Percentiles rank a stretch among this genome's conserved stretches.
phyloP scores from a whole-genome alignment of 2,113 vertebrate genomes.

The Atractosteus spatula region DNA sequence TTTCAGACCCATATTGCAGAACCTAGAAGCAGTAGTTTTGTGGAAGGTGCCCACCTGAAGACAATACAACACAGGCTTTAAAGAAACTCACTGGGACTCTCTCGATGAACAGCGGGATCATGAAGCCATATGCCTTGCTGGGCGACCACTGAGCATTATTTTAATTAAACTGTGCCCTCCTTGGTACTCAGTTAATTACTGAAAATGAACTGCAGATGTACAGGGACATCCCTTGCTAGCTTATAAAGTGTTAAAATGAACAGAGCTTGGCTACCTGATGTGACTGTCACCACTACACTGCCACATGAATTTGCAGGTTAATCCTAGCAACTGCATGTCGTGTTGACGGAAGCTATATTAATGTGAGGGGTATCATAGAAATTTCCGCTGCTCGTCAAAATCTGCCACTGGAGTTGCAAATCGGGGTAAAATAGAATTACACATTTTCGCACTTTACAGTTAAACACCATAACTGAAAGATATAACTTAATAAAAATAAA shows the following conservation, averaged over 20 bases:
- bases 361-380: too few species aligned
- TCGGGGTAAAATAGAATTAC: too few species aligned
- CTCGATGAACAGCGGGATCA: constrained; percentile 41
- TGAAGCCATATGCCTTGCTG: constrained; percentile 35
- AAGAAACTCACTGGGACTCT: constrained; percentile 47
- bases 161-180: constrained; percentile 46
- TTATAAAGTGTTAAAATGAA: too few species aligned
- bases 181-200: constrained; percentile 24
- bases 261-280: too few species aligned
- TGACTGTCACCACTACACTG: too few species aligned
- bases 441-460: constrained; percentile 46
- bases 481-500: constrained; percentile 41
- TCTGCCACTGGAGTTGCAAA: too few species aligned
- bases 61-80: constrained; percentile 54
- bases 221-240: not conserved
- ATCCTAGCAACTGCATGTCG: too few species aligned
- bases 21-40: constrained; percentile 54
- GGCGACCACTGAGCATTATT: constrained; percentile 47
- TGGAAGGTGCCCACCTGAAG: constrained; percentile 54
- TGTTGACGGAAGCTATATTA: too few species aligned
- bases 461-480: constrained; percentile 44
- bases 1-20: constrained; percentile 44
- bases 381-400: too few species aligned
- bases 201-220: constrained; percentile 30
- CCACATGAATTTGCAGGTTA: too few species aligned